A percentile compares a stretch with the other conserved stretches of the same genome.
phyloP scores from a whole-genome alignment of 2,113 vertebrate species.

The Neolamprologus hecqui region DNA sequence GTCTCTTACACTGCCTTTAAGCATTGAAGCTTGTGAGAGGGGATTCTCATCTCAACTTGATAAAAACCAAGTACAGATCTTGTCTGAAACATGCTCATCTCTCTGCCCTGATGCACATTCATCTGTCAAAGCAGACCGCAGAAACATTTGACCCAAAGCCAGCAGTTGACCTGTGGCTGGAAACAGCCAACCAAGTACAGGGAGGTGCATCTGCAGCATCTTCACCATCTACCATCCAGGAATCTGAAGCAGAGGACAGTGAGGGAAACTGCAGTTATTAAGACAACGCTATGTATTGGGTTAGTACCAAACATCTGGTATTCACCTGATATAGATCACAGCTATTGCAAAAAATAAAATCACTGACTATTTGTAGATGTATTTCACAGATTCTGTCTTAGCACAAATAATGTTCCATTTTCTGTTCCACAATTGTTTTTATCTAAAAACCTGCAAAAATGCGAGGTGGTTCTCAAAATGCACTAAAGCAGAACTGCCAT shows the following conservation, averaged over 20 bases:
- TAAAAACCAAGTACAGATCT: background rate
- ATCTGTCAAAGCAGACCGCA: rapidly evolving
- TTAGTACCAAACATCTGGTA: background rate
- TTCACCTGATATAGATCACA: background rate
- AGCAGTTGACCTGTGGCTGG: background rate
- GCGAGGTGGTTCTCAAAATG: background rate
- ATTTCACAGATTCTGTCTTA: background rate
- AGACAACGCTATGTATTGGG: background rate
- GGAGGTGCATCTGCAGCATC: background rate
- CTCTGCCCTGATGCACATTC: background rate
- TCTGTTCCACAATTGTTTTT: background rate
- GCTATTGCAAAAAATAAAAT: background rate
- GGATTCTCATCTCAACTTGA: background rate
- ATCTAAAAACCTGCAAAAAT: background rate
- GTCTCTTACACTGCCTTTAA: background rate
- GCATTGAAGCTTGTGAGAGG: background rate
- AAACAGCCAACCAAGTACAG: background rate
- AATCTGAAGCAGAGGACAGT: background rate
- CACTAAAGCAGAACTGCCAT: background rate
- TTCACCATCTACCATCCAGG: background rate
- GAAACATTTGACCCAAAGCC: background rate
- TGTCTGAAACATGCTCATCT: background rate
- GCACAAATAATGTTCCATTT: rapidly evolving
- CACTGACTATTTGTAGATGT: background rate
- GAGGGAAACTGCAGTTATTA: background rate